Conservation (phyloP, 2,888 invertebrate genomes). For the Agrotis ipsilon region DNA sequence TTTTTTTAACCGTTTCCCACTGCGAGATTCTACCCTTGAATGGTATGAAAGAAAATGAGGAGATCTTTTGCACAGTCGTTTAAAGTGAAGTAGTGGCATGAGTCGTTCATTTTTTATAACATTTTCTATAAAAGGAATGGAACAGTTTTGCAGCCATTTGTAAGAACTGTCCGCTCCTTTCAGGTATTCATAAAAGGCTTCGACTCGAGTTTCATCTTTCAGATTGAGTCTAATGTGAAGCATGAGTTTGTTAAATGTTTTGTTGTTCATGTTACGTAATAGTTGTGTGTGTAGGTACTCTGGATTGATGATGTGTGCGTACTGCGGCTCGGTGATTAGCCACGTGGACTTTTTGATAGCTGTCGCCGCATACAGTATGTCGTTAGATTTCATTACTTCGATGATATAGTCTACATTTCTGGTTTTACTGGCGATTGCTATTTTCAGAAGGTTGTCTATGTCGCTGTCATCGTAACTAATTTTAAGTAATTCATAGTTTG, state of each 20-base stretch:
- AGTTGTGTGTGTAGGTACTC: constrained; percentile 75
- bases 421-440: constrained; percentile 75
- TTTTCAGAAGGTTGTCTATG: constrained; percentile 78
- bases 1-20: neutral
- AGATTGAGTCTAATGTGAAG: constrained; percentile 77
- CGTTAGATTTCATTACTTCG: constrained; percentile 75
- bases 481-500: constrained; percentile 57
- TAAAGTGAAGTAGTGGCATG: constrained; percentile 62
- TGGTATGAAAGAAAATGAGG: constrained; percentile 63
- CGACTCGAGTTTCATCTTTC: constrained; percentile 77
- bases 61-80: constrained; percentile 76
- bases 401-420: constrained; percentile 77
- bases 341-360: constrained; percentile 79
- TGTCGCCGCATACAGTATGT: constrained; percentile 80
- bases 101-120: constrained; percentile 65
- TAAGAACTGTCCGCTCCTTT: constrained; percentile 67
- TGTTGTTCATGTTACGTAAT: constrained; percentile 78
- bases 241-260: constrained; percentile 78
- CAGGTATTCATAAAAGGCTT: constrained; percentile 78
- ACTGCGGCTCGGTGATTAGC: constrained; percentile 78
- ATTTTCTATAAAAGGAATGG: constrained; percentile 73
- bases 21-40: neutral
- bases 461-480: constrained; percentile 71
- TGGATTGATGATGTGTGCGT: constrained; percentile 80
- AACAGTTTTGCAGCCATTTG: constrained; percentile 83